Conservation (phyloP, 2,888 invertebrate genomes). For the Nineta flava region DNA sequence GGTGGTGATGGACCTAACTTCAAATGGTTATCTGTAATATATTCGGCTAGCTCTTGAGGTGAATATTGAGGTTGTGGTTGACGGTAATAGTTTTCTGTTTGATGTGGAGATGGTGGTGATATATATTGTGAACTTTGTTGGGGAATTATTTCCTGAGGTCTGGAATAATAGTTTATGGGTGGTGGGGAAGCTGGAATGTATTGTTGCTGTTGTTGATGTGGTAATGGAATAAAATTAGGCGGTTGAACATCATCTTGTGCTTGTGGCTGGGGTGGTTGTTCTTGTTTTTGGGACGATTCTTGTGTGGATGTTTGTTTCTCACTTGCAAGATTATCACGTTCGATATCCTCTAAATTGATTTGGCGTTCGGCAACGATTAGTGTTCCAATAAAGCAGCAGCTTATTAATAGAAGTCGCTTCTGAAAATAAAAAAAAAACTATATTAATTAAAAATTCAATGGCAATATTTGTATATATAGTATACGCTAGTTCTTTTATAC, state of each 20-base stretch:
- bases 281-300: constrained; percentile 18
- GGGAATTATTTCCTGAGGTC: too few species aligned
- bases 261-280: constrained; percentile 11
- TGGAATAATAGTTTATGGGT: neutral
- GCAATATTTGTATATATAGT: too few species aligned
- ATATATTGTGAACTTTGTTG: too few species aligned
- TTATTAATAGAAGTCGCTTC: neutral
- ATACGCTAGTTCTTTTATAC: too few species aligned
- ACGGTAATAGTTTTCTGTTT: neutral
- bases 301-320: constrained; percentile 26
- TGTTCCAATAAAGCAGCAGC: neutral
- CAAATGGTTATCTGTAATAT: constrained; percentile 20
- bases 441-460: too few species aligned
- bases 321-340: constrained; percentile 47
- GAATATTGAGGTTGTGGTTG: neutral
- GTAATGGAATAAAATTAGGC: constrained; percentile 12
- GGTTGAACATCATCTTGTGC: constrained; percentile 19
- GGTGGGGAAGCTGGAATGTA: neutral
- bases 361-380: constrained; percentile 32
- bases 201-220: constrained; percentile 9
- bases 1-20: constrained; percentile 6
- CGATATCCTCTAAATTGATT: constrained; percentile 57
- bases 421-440: neutral
- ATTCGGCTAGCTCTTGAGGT: constrained; percentile 19
- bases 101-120: constrained; percentile 14